phyloP scores from a whole-genome alignment of 2,888 invertebrate genomes.

The Caenorhabditis zanzibari region DNA sequence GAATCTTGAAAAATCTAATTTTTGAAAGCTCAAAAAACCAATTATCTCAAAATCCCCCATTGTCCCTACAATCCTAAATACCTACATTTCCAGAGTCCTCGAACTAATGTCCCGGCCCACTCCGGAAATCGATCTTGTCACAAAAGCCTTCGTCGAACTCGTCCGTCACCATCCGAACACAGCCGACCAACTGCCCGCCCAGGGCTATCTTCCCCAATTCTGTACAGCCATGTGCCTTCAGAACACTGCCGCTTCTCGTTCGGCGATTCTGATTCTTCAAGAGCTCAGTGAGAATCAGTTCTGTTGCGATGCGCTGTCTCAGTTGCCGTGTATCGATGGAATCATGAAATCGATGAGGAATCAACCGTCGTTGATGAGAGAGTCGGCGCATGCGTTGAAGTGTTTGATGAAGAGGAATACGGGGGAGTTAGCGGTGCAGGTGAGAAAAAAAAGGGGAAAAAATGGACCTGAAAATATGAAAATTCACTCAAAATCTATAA shows the following conservation, averaged over 20 bases:
- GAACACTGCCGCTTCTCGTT: constrained; percentile 88
- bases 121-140: constrained; percentile 90
- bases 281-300: constrained; percentile 89
- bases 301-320: constrained; percentile 91
- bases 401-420: constrained; percentile 76
- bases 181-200: constrained; percentile 88
- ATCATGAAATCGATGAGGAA: constrained; percentile 92
- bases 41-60: too few relatives aligned
- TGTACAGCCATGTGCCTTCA: constrained; percentile 87
- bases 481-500: too few relatives aligned
- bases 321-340: constrained; percentile 93
- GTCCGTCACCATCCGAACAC: constrained; percentile 92
- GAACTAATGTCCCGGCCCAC: constrained; percentile 84
- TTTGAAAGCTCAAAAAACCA: too few relatives aligned
- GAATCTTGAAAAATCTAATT: too few relatives aligned
- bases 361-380: constrained; percentile 87
- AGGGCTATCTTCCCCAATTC: constrained; percentile 85
- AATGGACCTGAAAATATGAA: too few relatives aligned
- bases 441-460: too few relatives aligned
- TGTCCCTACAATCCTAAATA: too few relatives aligned
- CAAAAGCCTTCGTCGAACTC: constrained; percentile 91
- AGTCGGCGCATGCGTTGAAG: constrained; percentile 82
- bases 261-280: constrained; percentile 91
- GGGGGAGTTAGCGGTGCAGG: constrained; percentile 74
- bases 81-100: constrained; percentile 86